Conservation (phyloP, 2,888 invertebrate species). For the Drosophila setosimentum region DNA sequence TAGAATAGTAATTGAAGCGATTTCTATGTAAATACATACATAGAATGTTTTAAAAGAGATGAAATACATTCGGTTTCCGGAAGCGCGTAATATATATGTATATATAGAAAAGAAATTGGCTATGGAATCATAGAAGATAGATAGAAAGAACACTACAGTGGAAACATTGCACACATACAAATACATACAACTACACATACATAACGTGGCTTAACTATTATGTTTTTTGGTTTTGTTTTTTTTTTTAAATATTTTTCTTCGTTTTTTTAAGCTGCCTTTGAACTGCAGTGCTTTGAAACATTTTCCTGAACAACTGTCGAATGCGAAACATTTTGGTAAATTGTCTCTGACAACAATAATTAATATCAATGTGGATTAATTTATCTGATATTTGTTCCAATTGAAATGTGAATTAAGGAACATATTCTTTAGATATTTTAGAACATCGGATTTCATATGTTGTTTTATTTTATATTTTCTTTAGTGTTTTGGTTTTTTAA, state of each 20-base stretch:
- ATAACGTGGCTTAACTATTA: background rate
- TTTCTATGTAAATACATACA: background rate
- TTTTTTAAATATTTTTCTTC: background rate
- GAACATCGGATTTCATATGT: constrained; percentile 6
- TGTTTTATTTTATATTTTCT: background rate
- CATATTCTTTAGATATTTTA: constrained; percentile 7
- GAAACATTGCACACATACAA: background rate
- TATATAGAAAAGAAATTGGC: background rate
- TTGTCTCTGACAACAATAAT: constrained; percentile 7
- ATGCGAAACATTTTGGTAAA: constrained; percentile 3
- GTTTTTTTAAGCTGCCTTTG: background rate
- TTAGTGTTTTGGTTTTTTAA: too few relatives aligned
- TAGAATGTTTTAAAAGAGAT: background rate
- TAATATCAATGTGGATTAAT: constrained; percentile 24
- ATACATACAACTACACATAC: constrained; percentile 1
- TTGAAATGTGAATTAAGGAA: constrained; percentile 30
- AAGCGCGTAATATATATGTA: background rate
- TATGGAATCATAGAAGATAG: background rate
- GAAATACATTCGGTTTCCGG: background rate
- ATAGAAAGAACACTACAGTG: background rate
- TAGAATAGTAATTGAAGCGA: constrained; percentile 28
- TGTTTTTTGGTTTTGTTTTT: too few relatives aligned
- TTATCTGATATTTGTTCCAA: constrained; percentile 12
- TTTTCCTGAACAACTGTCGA: background rate
- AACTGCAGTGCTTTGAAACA: background rate